Evolutionary conservation across 2,113 vertebrate species (phyloP), one percentile per base, ranked within the genome.

Genomic region (Cephalopholis sonnerati): DNA sequence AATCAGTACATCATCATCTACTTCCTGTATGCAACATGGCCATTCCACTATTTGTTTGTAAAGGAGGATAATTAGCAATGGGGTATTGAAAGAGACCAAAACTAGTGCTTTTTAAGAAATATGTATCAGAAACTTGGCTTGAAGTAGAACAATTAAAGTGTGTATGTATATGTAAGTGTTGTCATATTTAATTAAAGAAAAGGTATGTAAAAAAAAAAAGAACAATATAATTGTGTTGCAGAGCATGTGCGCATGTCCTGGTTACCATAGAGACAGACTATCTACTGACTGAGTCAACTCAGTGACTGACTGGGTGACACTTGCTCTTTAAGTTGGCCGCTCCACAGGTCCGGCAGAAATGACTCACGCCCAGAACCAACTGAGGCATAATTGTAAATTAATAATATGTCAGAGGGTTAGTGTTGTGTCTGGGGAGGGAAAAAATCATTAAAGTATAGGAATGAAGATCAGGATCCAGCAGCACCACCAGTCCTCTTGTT

Each of bases 201-300:
- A 67, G 53, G 70, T 81, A 81, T 46, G 51, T 71, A 64, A 65
- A 72, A 79, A 64, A 65, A 72, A 79, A 39, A 82, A 36, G 29
- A 57, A 74, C 11, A 85, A 63, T 79, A 85, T 82, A 86, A 91
- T 88, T 86, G 81, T 71, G 41, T 46, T 82, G 77, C 51, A 12
- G 59, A 71, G 64, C 86, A 84, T 89, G 77, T 83, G 77, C 61
- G 61, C 79, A 74, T 84, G 79, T 79, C 86, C 81, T 81, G 78
- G 93, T 93, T 92, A 78, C 93, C 91, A 93, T 93, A 85, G 93
- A 90, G 90, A 93, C 92, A 90, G 90, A 92, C 88, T 76, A 89
- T 89, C 75, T 80, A 77, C 82, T 67, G 86, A 82, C 83, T 88
- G 90, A 88, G 83, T 89, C 88, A 90, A 92, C 86, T 62, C 76